A percentile compares a stretch with the other conserved stretches of the same genome.
Conservation (phyloP, 2,113 vertebrate genomes). For the Sylvilagus bachmani region DNA sequence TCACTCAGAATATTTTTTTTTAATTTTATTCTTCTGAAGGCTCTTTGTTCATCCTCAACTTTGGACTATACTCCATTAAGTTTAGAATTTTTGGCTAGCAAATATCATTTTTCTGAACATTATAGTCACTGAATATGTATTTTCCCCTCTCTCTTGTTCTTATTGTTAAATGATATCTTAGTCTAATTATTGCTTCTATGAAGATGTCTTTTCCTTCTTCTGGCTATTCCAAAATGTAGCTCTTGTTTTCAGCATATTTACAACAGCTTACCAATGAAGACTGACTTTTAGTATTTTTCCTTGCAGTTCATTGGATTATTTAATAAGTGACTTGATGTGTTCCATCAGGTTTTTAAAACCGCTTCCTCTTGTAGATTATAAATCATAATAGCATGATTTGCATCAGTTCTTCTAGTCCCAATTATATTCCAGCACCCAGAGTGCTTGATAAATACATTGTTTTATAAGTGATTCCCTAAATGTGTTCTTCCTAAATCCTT, state of each 20-base stretch:
- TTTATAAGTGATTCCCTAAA: neutral
- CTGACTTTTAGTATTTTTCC: constrained; percentile 10
- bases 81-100: neutral
- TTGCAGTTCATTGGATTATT: neutral
- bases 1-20: too few relatives aligned
- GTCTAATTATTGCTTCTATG: neutral
- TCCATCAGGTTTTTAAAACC: constrained; percentile 12
- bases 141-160: neutral
- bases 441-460: neutral
- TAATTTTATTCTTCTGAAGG: too few relatives aligned
- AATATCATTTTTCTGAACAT: neutral
- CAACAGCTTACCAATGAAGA: neutral
- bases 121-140: neutral
- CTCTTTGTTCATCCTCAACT: neutral
- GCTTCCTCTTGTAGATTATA: neutral
- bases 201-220: neutral
- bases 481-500: neutral
- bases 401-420: neutral
- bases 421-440: neutral
- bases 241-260: neutral
- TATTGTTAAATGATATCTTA: neutral
- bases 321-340: neutral
- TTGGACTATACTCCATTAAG: neutral
- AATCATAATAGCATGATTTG: neutral
- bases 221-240: neutral